Evolutionary conservation across 2,113 vertebrate species (phyloP), one percentile per base, ranked within the genome.

Genomic region (Salvelinus fontinalis): DNA sequence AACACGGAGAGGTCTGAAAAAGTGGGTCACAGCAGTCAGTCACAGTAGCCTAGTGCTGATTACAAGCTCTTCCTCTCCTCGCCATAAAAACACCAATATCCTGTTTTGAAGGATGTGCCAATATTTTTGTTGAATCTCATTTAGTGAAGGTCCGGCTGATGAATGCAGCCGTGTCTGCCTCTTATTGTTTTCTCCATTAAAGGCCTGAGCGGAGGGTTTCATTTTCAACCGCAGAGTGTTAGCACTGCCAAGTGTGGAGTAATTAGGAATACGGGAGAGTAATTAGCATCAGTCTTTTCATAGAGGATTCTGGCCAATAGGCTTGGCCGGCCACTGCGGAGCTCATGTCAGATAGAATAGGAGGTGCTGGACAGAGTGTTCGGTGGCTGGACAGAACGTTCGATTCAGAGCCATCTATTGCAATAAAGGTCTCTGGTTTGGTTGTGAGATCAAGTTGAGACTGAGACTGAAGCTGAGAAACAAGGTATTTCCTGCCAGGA

Each of bases 71-170:
- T 27, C 74, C 81, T 12, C 67, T 80, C 80, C 71, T 78, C 69
- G 74, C 8, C 34, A 57, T 69, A 31, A 44, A 71, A 73, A 78
- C 54, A 83, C 49, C 83, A 80, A 85, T 75, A 69, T 92, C 88
- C 88, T 87, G 89, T 89, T 90, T 87, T 14, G 79, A 85, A 90
- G 85, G 87, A 90, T 79, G 83, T 73, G 14, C 64, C 71, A 5
- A 68, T 73, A 76, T 83, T 77, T 83, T 67, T 75, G 51, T 87
- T 81, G 64, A 76, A 75, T 54, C 82, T 78, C 77, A 68, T 86
- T 85, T 79, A 78, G 75, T 74, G 82, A 76, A 74, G 70, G 73
- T 78, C 71, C 67, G 44, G 72, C 71, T 82, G 73, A 84, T 73
- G 80, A 71, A 22, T 12, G 51, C 71, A 18, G 11, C 22, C 81